These are phyloP conservation scores for Urocolius indicus DNA, from an alignment of 2,113 vertebrate genomes.

Conservation along the genomic window DNA sequence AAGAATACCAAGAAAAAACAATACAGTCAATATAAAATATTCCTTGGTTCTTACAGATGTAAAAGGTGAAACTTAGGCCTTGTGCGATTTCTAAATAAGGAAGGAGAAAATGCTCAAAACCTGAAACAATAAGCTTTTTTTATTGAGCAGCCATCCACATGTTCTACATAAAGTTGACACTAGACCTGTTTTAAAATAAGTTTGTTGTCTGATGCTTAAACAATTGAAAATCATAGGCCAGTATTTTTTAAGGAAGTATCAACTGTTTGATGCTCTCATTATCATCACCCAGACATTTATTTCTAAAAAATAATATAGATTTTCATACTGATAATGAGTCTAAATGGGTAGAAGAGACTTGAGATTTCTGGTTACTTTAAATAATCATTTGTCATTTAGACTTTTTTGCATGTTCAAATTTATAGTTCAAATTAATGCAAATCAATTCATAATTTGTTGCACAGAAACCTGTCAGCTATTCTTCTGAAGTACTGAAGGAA, in stretches of 20 bases:
- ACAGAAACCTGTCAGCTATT: background rate
- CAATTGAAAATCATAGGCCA: constrained; percentile 16
- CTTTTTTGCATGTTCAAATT: background rate
- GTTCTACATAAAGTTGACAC: background rate
- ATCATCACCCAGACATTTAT: constrained; percentile 11
- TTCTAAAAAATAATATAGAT: constrained; percentile 31
- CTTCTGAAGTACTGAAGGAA: background rate
- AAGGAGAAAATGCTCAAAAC: background rate
- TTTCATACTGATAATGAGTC: background rate
- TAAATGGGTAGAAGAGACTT: background rate
- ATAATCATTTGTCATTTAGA: constrained; percentile 1
- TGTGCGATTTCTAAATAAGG: background rate
- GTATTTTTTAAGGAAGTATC: constrained; percentile 35
- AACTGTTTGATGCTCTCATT: background rate
- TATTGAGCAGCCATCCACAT: background rate
- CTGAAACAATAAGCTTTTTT: background rate
- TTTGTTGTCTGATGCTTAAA: constrained; percentile 29
- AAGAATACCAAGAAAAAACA: background rate
- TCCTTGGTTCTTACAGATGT: background rate
- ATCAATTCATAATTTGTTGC: background rate
- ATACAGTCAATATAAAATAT: background rate
- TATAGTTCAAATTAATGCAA: constrained; percentile 38
- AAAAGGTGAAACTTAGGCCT: background rate
- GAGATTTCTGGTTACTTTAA: constrained; percentile 21
- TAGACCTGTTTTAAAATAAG: constrained; percentile 16